Percentiles rank a stretch among this genome's conserved stretches.
phyloP scores from a whole-genome alignment of 1,140 invertebrate genomes.

The Achroia grisella region DNA sequence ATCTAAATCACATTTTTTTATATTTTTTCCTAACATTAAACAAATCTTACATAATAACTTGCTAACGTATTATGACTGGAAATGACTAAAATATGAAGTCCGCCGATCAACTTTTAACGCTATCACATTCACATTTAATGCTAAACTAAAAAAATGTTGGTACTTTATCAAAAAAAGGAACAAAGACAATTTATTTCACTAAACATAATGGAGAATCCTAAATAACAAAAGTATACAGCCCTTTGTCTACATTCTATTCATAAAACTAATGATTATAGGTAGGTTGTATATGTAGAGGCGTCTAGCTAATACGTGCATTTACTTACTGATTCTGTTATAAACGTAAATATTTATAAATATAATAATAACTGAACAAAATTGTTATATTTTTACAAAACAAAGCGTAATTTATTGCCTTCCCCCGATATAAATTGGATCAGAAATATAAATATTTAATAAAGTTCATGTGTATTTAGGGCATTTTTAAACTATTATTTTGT shows the following conservation, averaged over 20 bases:
- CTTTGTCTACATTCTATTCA: slow-evolving; percentile 23
- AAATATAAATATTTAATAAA: not conserved
- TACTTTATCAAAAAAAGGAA: slow-evolving; percentile 47
- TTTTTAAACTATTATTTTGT: no score
- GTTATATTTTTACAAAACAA: slow-evolving; percentile 57
- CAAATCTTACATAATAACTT: slow-evolving; percentile 42
- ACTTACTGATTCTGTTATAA: slow-evolving; percentile 8
- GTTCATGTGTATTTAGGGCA: no score
- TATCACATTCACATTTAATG: slow-evolving; percentile 53
- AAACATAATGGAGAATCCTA: slow-evolving; percentile 14
- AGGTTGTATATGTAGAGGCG: slow-evolving; percentile 2
- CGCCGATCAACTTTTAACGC: slow-evolving; percentile 50
- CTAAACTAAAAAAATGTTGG: slow-evolving; percentile 41
- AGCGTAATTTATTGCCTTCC: slow-evolving; percentile 77
- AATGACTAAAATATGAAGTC: slow-evolving; percentile 68
- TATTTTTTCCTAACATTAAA: slow-evolving; percentile 33
- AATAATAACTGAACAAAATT: slow-evolving; percentile 25
- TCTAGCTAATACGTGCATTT: slow-evolving; percentile 1
- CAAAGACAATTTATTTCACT: slow-evolving; percentile 42
- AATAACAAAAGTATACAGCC: slow-evolving; percentile 37
- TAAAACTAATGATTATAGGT: not conserved
- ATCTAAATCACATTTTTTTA: slow-evolving; percentile 55
- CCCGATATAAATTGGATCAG: slow-evolving; percentile 45
- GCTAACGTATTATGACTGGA: slow-evolving; percentile 71
- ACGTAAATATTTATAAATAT: slow-evolving; percentile 14